Evolutionary conservation across 2,113 vertebrate species (phyloP).

Genomic region (Cranoglanis bouderius): DNA sequence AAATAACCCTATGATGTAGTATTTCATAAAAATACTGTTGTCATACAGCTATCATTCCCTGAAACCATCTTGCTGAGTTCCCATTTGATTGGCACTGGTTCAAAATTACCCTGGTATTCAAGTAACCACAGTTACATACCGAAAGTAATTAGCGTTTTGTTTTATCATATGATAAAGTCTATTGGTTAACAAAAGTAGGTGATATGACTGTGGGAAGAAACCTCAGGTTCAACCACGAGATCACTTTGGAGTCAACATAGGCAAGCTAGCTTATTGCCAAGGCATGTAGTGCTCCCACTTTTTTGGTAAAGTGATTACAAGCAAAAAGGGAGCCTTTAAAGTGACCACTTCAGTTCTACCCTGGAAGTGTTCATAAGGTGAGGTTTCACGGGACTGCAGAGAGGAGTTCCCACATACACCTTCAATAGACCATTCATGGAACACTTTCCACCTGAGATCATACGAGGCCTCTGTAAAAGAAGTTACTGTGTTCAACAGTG

Average conservation of each 20-base stretch:
- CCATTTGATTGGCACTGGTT: neutral
- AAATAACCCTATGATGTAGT: neutral
- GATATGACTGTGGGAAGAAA: neutral
- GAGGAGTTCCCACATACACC: neutral
- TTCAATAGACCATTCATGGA: neutral
- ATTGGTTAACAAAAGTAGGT: neutral
- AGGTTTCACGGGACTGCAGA: neutral
- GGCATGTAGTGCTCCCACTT: neutral
- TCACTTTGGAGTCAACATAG: neutral
- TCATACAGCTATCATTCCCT: neutral
- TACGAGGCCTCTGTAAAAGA: neutral
- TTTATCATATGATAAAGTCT: neutral
- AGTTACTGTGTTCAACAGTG: neutral
- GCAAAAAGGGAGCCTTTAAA: neutral
- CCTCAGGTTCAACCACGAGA: neutral
- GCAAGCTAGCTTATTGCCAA: neutral
- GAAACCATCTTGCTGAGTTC: neutral
- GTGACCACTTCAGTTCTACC: too few relatives aligned
- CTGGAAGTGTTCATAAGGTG: neutral
- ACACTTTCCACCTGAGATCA: neutral
- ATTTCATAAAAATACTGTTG: neutral
- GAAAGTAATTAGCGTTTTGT: neutral
- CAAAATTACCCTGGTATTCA: neutral
- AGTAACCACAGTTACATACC: neutral
- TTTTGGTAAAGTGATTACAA: neutral